phyloP scores from a whole-genome alignment of 2,113 vertebrate genomes.

The Galemys pyrenaicus region DNA sequence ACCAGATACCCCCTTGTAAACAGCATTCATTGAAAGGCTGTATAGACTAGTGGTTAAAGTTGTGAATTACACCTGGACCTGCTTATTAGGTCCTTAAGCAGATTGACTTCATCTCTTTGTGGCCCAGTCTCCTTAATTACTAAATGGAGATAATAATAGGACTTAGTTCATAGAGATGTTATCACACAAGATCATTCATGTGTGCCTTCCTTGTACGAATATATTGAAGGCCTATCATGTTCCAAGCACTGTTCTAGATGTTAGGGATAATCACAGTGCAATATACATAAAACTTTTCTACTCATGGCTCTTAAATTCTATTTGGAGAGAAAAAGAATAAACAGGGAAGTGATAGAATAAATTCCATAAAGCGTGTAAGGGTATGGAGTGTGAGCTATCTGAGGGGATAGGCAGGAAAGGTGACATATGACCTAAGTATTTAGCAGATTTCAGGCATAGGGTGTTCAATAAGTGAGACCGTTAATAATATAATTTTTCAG shows the following conservation, averaged over 20 bases:
- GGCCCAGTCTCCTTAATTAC: neutral
- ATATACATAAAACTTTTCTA: neutral
- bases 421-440: neutral
- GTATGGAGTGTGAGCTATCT: neutral
- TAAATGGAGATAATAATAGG: slow-evolving; percentile 41
- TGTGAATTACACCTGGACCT: neutral
- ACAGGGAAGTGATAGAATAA: neutral
- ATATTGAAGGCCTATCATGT: neutral
- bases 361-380: neutral
- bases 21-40: neutral
- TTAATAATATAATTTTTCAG: neutral
- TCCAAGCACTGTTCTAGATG: neutral
- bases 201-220: neutral
- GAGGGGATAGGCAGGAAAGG: neutral
- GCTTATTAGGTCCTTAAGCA: neutral
- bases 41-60: neutral
- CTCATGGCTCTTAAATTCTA: neutral
- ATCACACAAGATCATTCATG: neutral
- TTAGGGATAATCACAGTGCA: neutral
- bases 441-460: neutral
- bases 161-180: neutral
- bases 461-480: neutral
- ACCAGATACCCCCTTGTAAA: neutral
- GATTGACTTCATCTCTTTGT: neutral
- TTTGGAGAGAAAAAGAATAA: neutral